phyloP scores from a whole-genome alignment of 1,140 invertebrate genomes.

The Onthophagus taurus region DNA sequence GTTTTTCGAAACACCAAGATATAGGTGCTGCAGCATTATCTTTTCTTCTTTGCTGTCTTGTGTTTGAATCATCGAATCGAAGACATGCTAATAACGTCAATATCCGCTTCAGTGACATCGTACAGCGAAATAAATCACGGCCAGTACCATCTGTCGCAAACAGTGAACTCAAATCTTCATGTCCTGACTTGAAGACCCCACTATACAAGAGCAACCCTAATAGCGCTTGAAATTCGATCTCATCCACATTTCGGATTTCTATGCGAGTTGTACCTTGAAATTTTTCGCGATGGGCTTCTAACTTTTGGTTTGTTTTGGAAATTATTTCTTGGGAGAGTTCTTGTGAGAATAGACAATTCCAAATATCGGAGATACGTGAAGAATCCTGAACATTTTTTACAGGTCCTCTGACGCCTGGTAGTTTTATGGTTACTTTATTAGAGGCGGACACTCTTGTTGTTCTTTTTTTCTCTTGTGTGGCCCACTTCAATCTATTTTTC shows the following conservation, averaged over 20 bases:
- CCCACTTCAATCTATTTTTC: constrained; percentile 6
- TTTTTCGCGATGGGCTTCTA: no score
- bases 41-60: background rate
- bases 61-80: background rate
- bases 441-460: background rate
- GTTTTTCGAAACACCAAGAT: background rate
- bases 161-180: constrained; percentile 1
- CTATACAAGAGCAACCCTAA: background rate
- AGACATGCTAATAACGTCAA: constrained; percentile 4
- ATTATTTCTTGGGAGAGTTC: background rate
- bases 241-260: constrained; percentile 1
- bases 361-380: background rate
- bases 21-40: background rate
- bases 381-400: background rate
- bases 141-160: background rate
- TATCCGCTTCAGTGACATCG: background rate
- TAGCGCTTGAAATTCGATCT: constrained; percentile 1
- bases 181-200: background rate
- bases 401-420: background rate
- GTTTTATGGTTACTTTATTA: background rate
- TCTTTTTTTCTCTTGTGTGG: background rate
- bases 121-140: background rate
- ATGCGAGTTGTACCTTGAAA: background rate
- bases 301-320: background rate
- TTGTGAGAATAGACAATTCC: background rate